Evolutionary conservation across 2,797 vertebrate genomes (phyloP), one percentile per base, ranked within the genome.

Genomic region (Betta splendens): DNA sequence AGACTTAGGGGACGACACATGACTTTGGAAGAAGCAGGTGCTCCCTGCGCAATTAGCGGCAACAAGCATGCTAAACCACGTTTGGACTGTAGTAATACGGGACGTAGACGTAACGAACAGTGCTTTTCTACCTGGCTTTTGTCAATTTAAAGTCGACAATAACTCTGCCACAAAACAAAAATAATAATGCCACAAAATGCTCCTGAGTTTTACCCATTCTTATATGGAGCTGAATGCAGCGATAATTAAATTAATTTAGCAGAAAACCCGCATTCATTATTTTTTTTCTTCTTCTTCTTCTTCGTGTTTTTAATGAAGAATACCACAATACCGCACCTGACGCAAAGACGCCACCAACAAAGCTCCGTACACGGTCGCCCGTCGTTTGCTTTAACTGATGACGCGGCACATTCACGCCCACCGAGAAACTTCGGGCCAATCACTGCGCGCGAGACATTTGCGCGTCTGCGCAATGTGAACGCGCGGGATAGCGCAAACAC

Each of bases 401-500:
- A 17, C 0, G 1, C 9, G 4, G 2, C 0, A 1, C 2, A 22
- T 1, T 17, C 75, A 66, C 84, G 39, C 86, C 87, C 25, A 39
- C 18, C 9, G 0, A 0, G 15, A 52, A 88, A 90, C 86, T 90
- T 91, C 38, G 0, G 55, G 38, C 91, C 90, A 92, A 91, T 89
- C 61, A 29, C 0, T 8, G n/a, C 0, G 7, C 35, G 7, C 13
- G 1, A 2, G 2, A 9, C 0, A 0, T 11, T 1, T 5, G 0
- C 5, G 58, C 86, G 85, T 92, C 82, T 86, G 92, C 89, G 89
- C 43, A 1, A 0, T 13, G 4, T 1, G 1, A 33, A 18, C 13
- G 85, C 90, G 92, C 91, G 92, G 87, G 89, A 92, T 64, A 52
- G 31, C 26, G 26, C 2, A 56, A 77, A 81, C 73, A 79, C 49